phyloP scores from a whole-genome alignment of 2,888 invertebrate species.

The Malacosoma neustria region DNA sequence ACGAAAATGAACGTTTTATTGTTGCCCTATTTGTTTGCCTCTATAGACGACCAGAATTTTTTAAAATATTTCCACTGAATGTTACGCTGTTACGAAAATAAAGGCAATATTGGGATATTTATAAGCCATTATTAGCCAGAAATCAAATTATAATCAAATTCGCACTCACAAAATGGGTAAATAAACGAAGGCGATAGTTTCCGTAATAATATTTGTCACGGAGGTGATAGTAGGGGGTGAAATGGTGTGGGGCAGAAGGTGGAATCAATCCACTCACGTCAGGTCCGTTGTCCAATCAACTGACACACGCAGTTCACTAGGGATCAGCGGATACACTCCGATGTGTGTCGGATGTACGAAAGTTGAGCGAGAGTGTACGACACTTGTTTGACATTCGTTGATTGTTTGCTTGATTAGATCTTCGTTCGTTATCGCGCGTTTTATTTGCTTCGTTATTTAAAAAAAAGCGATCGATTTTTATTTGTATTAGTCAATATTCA shows the following conservation, averaged over 20 bases:
- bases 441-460: not conserved
- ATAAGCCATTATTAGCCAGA: slow-evolving; percentile 15
- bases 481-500: no score
- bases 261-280: slow-evolving; percentile 69
- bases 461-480: no score
- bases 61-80: no score
- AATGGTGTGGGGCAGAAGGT: slow-evolving; percentile 18
- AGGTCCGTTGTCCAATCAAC: slow-evolving; percentile 66
- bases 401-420: not conserved
- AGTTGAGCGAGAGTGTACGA: slow-evolving; percentile 6
- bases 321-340: slow-evolving; percentile 39
- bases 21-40: no score
- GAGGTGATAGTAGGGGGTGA: slow-evolving; percentile 27
- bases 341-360: slow-evolving; percentile 23
- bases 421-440: no score
- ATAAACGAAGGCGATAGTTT: slow-evolving; percentile 49
- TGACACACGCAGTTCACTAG: slow-evolving; percentile 59
- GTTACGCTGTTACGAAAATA: no score
- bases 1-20: no score
- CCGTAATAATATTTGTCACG: slow-evolving; percentile 59
- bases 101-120: not conserved
- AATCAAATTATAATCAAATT: slow-evolving; percentile 23
- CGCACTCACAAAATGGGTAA: slow-evolving; percentile 32
- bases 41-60: no score
- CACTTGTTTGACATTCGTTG: not conserved